These are phyloP conservation scores for Latrodectus elegans DNA, from an alignment of 2,888 invertebrate genomes.

Conservation along the genomic window DNA sequence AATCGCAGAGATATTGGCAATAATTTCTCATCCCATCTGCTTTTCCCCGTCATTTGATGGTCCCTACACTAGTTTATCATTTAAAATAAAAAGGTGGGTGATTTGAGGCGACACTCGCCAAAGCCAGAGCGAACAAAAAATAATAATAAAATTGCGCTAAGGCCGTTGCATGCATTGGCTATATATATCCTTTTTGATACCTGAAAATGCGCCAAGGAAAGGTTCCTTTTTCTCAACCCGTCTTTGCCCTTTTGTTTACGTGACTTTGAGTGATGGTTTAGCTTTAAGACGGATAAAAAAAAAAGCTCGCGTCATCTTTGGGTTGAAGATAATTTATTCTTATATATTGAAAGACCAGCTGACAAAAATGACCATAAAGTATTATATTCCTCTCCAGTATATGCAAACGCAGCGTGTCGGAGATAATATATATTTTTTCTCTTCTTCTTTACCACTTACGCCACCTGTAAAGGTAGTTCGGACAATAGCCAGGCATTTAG, in stretches of 20 bases:
- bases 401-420: slow-evolving; percentile 54
- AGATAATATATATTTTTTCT: slow-evolving; percentile 26
- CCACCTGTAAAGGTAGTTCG: slow-evolving; percentile 53
- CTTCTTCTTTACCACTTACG: slow-evolving; percentile 26
- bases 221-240: slow-evolving; percentile 28
- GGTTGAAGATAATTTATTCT: slow-evolving; percentile 62
- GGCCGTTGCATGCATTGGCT: neutral
- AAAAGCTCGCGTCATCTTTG: slow-evolving; percentile 23
- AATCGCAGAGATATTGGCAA: slow-evolving; percentile 40
- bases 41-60: neutral
- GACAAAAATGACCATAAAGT: slow-evolving; percentile 69
- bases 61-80: slow-evolving; percentile 14
- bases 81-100: slow-evolving; percentile 39
- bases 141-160: slow-evolving; percentile 35
- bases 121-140: slow-evolving; percentile 35
- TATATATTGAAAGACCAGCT: slow-evolving; percentile 65
- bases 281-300: slow-evolving; percentile 26
- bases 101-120: slow-evolving; percentile 18
- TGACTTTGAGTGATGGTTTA: slow-evolving; percentile 58
- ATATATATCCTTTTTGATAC: slow-evolving; percentile 10
- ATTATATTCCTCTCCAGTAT: slow-evolving; percentile 39
- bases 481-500: slow-evolving; percentile 66
- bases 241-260: slow-evolving; percentile 47
- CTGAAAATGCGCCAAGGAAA: slow-evolving; percentile 3
- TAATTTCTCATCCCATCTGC: slow-evolving; percentile 31